A percentile compares a stretch with the other conserved stretches of the same genome.
Evolutionary conservation across 2,888 invertebrate genomes (phyloP).

Genomic region (Eupeodes latifasciatus): DNA sequence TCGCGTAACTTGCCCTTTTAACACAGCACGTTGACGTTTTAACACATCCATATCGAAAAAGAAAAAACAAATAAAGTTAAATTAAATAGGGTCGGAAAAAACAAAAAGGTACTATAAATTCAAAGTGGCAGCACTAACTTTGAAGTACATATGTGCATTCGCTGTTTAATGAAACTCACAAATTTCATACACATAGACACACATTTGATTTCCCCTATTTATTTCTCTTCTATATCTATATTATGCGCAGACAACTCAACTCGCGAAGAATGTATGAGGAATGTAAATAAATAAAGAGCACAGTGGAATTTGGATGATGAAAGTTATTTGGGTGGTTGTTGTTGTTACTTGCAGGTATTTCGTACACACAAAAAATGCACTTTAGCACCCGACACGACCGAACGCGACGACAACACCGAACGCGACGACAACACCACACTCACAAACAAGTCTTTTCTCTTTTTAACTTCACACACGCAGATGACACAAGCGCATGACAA

Average conservation of each 20-base stretch:
- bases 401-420: too few relatives aligned
- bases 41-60: not conserved
- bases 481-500: too few relatives aligned
- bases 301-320: not conserved
- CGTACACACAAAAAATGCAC: not conserved
- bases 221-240: not conserved
- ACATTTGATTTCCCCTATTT: not conserved
- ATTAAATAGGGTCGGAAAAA: not conserved
- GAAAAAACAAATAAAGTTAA: not conserved
- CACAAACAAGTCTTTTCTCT: too few relatives aligned
- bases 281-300: not conserved
- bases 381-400: too few relatives aligned
- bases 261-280: not conserved
- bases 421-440: too few relatives aligned
- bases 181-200: not conserved
- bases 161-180: too few relatives aligned
- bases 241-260: not conserved
- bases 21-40: conserved; percentile 5
- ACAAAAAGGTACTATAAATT: not conserved
- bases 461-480: too few relatives aligned
- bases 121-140: not conserved
- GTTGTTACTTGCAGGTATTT: not conserved
- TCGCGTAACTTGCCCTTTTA: not conserved
- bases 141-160: too few relatives aligned
- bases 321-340: not conserved